Evolutionary conservation across 2,113 vertebrate species (phyloP).

Genomic region (Climacteris rufus): DNA sequence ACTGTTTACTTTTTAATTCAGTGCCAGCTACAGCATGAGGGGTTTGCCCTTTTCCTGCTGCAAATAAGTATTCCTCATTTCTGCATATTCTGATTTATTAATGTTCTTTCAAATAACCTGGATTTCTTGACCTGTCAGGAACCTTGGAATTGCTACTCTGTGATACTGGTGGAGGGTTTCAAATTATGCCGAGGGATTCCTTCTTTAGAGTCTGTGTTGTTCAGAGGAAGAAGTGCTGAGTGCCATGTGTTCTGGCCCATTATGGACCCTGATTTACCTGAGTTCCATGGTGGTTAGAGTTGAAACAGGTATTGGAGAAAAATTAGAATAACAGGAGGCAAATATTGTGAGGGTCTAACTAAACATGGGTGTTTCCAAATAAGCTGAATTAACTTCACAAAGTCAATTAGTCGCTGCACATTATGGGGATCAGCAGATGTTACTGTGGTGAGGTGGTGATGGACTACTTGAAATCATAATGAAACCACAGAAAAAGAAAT

Average conservation of each 20-base stretch:
- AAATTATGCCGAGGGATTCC: not conserved
- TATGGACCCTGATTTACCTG: not conserved
- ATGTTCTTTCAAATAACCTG: not conserved
- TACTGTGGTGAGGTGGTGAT: not conserved
- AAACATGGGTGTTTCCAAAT: not conserved
- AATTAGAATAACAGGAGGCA: not conserved
- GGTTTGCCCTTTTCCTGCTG: not conserved
- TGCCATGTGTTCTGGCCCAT: fast-evolving
- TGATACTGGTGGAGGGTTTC: not conserved
- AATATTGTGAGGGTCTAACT: not conserved
- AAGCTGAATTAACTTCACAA: not conserved
- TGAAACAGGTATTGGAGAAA: not conserved
- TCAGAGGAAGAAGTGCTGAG: not conserved
- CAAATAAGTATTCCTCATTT: not conserved
- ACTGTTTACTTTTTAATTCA: not conserved
- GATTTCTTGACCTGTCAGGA: not conserved
- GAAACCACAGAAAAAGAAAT: not conserved
- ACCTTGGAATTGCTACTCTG: not conserved
- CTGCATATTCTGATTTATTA: not conserved
- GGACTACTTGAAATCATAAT: not conserved
- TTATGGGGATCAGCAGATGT: not conserved
- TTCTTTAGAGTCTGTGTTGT: not conserved
- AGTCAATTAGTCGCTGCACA: not conserved
- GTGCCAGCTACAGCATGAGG: not conserved
- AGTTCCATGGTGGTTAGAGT: not conserved